phyloP scores from a whole-genome alignment of 2,888 invertebrate genomes.

The Philaethria dido region DNA sequence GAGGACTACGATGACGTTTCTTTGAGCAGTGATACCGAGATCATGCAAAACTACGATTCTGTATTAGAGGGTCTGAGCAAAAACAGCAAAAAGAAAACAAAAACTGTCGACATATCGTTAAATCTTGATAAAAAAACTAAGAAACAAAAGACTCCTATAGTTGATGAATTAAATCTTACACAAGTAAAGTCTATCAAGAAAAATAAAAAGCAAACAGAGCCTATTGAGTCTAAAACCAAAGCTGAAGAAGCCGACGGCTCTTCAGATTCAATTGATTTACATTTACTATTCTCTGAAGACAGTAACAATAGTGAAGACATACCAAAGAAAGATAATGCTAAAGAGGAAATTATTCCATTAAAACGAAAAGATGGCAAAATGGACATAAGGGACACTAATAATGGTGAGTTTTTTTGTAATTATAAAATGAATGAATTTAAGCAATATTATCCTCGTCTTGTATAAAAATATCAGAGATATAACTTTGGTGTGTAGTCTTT shows the following conservation, averaged over 20 bases:
- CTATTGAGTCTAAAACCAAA: conserved; percentile 39
- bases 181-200: conserved; percentile 51
- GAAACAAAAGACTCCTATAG: conserved; percentile 55
- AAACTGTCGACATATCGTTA: conserved; percentile 61
- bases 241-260: conserved; percentile 49
- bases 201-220: conserved; percentile 41
- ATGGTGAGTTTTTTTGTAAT: conserved; percentile 52
- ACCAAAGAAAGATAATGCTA: conserved; percentile 38
- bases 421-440: not conserved
- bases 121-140: conserved; percentile 61
- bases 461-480: no score
- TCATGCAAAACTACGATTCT: conserved; percentile 70
- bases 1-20: conserved; percentile 44
- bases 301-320: conserved; percentile 60
- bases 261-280: conserved; percentile 69
- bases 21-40: conserved; percentile 67
- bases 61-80: conserved; percentile 63
- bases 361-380: conserved; percentile 64
- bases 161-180: conserved; percentile 72
- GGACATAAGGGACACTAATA: conserved; percentile 53
- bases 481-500: no score
- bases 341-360: conserved; percentile 60
- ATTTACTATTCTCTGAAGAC: conserved; percentile 70
- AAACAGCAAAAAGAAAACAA: conserved; percentile 49
- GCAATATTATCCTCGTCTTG: not conserved